Evolutionary conservation across 2,888 invertebrate genomes (phyloP).

Genomic region (Orthosia gracilis): DNA sequence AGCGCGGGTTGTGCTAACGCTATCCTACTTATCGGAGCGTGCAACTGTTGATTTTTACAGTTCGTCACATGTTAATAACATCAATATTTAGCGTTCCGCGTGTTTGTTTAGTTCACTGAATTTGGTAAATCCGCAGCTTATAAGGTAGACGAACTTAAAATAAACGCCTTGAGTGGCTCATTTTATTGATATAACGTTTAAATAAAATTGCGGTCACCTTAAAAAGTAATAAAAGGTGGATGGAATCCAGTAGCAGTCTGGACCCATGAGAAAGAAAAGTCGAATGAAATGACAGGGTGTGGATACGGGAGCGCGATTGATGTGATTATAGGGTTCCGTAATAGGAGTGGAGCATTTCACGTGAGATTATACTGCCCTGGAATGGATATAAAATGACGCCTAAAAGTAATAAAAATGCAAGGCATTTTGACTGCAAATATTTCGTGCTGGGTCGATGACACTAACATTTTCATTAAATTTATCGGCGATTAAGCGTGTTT

Average conservation of each 20-base stretch:
- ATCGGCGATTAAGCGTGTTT: background rate
- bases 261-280: conserved; percentile 88
- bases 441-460: conserved; percentile 21
- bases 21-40: conserved; percentile 85
- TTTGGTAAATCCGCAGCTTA: conserved; percentile 68
- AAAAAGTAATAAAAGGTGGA: conserved; percentile 81
- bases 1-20: conserved; percentile 83
- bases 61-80: conserved; percentile 82
- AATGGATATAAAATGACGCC: conserved; percentile 40
- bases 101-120: conserved; percentile 71
- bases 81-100: conserved; percentile 71
- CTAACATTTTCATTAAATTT: background rate
- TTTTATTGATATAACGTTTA: conserved; percentile 85
- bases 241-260: conserved; percentile 88
- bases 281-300: conserved; percentile 80
- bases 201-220: conserved; percentile 85
- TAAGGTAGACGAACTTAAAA: conserved; percentile 78
- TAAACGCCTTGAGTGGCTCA: conserved; percentile 72
- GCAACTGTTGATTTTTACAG: conserved; percentile 83
- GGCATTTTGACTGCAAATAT: conserved; percentile 28
- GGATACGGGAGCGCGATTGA: conserved; percentile 64
- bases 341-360: conserved; percentile 17
- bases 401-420: conserved; percentile 16
- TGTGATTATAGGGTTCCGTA: conserved; percentile 78
- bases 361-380: conserved; percentile 32